Evolutionary conservation across 2,888 invertebrate species (phyloP).

Genomic region (Aspidapion aeneum): DNA sequence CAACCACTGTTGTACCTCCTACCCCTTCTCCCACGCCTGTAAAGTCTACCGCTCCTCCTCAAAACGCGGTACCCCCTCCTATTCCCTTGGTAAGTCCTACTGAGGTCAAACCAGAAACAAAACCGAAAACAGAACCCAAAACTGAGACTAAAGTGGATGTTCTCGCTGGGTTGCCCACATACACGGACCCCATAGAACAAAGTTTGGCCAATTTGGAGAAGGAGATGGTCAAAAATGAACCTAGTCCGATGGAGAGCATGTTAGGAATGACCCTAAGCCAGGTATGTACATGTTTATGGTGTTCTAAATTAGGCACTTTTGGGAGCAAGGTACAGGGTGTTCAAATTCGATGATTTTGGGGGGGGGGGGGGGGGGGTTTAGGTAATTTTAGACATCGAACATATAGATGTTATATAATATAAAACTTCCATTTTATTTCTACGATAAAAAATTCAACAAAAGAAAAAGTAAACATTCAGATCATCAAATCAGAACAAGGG

Average conservation of each 20-base stretch:
- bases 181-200: slow-evolving; percentile 67
- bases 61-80: slow-evolving; percentile 37
- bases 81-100: slow-evolving; percentile 31
- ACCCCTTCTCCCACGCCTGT: slow-evolving; percentile 23
- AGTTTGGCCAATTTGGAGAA: slow-evolving; percentile 68
- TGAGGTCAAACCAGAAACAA: slow-evolving; percentile 25
- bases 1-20: slow-evolving; percentile 15
- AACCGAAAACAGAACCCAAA: slow-evolving; percentile 32
- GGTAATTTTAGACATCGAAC: too few relatives aligned
- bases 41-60: slow-evolving; percentile 22
- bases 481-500: too few relatives aligned
- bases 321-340: too few relatives aligned
- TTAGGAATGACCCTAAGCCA: slow-evolving; percentile 22
- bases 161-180: slow-evolving; percentile 38
- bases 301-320: too few relatives aligned
- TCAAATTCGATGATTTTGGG: too few relatives aligned
- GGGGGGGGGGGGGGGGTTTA: too few relatives aligned
- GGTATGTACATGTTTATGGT: slow-evolving; percentile 10
- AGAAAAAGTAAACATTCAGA: too few relatives aligned
- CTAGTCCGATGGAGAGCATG: slow-evolving; percentile 28
- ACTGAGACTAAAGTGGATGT: slow-evolving; percentile 40
- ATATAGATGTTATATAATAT: too few relatives aligned
- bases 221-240: slow-evolving; percentile 44
- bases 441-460: too few relatives aligned
- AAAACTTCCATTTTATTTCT: too few relatives aligned